Percentiles rank a stretch among this genome's conserved stretches.
phyloP scores from a whole-genome alignment of 2,797 vertebrate genomes.

The Phoxinus dragarum region DNA sequence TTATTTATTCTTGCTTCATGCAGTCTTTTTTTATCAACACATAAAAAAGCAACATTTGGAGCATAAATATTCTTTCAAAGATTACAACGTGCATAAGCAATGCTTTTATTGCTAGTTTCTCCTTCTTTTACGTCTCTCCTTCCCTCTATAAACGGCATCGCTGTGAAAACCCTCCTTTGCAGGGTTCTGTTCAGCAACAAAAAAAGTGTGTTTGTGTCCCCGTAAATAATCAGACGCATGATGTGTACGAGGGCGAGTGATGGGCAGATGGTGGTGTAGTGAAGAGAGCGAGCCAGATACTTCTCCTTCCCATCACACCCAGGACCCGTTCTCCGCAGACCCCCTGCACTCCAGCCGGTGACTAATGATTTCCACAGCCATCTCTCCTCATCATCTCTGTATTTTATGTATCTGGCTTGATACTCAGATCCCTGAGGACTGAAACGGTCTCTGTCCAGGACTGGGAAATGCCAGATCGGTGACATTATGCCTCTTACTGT shows the following conservation, averaged over 20 bases:
- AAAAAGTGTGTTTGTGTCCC: neutral
- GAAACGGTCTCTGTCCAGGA: slow-evolving; percentile 36
- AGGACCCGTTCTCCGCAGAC: slow-evolving; percentile 65
- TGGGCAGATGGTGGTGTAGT: slow-evolving; percentile 73
- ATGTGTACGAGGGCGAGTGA: slow-evolving; percentile 3
- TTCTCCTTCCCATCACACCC: slow-evolving; percentile 54
- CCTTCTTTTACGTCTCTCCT: too few relatives aligned
- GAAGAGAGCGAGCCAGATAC: slow-evolving; percentile 63
- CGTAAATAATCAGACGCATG: neutral
- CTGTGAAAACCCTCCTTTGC: neutral
- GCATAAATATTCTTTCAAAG: too few relatives aligned
- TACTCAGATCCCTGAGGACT: slow-evolving; percentile 15
- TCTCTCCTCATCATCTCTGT: slow-evolving; percentile 53
- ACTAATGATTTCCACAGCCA: slow-evolving; percentile 77
- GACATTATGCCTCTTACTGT: slow-evolving; percentile 15
- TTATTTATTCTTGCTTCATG: too few relatives aligned
- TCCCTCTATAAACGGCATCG: neutral
- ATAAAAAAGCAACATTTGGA: too few relatives aligned
- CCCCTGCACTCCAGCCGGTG: slow-evolving; percentile 65
- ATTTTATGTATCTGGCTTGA: slow-evolving; percentile 15
- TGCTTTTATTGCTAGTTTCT: too few relatives aligned
- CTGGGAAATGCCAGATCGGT: slow-evolving; percentile 29
- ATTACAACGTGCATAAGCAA: too few relatives aligned
- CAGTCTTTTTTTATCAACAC: too few relatives aligned
- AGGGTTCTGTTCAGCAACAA: neutral